A percentile compares a stretch with the other conserved stretches of the same genome.
Evolutionary conservation across 1,140 invertebrate genomes (phyloP).

Genomic region (Drosophila saltans): DNA sequence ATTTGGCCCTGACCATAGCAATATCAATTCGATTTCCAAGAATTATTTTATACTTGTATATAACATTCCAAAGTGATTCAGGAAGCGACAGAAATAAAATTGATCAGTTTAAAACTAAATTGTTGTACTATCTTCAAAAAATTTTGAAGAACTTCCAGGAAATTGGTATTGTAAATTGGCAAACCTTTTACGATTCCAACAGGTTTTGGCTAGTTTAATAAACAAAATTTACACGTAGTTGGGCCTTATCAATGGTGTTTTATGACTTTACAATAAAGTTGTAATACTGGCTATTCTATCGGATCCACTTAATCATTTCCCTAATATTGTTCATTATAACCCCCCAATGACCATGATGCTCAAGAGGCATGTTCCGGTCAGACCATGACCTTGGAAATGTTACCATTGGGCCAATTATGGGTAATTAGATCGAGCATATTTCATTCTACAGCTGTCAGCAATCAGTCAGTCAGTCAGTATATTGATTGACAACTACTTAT

Average conservation of each 20-base stretch:
- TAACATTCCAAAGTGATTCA: conserved; percentile 29
- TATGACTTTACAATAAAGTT: conserved; percentile 20
- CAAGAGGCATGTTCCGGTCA: conserved; percentile 19
- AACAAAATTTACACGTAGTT: neutral
- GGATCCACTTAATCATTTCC: neutral
- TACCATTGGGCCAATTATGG: conserved; percentile 30
- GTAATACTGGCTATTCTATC: conserved; percentile 4
- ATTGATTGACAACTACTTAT: neutral
- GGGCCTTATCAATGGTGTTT: neutral
- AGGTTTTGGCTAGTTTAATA: conserved; percentile 16
- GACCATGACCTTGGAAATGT: conserved; percentile 19
- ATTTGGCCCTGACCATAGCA: conserved; percentile 52
- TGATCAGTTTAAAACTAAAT: conserved; percentile 9
- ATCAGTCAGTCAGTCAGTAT: neutral
- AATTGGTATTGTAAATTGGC: conserved; percentile 27
- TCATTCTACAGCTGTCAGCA: conserved; percentile 43
- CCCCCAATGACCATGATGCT: neutral
- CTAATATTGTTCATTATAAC: neutral
- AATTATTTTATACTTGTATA: conserved; percentile 39
- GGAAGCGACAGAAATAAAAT: conserved; percentile 30
- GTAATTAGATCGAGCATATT: conserved; percentile 52
- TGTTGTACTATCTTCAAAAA: neutral
- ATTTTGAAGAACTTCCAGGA: conserved; percentile 16
- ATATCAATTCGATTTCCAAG: conserved; percentile 48
- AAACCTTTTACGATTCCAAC: conserved; percentile 6